Conservation (phyloP, 2,888 invertebrate genomes). For the Oegoconia quadripuncta region DNA sequence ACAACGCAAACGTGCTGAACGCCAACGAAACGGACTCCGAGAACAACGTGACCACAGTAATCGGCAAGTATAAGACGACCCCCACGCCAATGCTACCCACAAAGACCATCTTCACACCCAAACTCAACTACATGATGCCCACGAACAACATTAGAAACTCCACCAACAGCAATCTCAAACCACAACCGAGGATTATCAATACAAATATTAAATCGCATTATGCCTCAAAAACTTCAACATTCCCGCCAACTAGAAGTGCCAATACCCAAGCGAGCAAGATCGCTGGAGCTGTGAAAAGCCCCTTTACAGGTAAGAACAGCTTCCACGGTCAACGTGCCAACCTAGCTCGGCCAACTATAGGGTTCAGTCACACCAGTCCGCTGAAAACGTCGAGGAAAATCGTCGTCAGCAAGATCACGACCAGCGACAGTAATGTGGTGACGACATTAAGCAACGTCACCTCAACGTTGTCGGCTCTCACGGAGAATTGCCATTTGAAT, state of each 20-base stretch:
- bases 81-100: constrained; percentile 65
- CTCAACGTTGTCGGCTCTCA: constrained; percentile 62
- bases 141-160: constrained; percentile 67
- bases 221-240: constrained; percentile 65
- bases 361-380: constrained; percentile 61
- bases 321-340: constrained; percentile 71
- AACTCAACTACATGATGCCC: constrained; percentile 69
- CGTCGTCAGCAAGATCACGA: constrained; percentile 38
- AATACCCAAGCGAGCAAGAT: constrained; percentile 55
- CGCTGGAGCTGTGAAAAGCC: constrained; percentile 42
- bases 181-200: constrained; percentile 51
- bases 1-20: constrained; percentile 58
- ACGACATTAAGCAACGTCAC: constrained; percentile 56
- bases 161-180: constrained; percentile 62
- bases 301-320: constrained; percentile 52
- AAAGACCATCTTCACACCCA: constrained; percentile 62
- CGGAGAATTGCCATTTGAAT: constrained; percentile 70
- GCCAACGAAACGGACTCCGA: constrained; percentile 66
- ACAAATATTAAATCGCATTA: constrained; percentile 55
- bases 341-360: constrained; percentile 54
- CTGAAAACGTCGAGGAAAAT: constrained; percentile 64
- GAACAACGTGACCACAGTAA: constrained; percentile 67
- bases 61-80: constrained; percentile 69
- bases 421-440: constrained; percentile 45
- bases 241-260: constrained; percentile 70